A percentile compares a stretch with the other conserved stretches of the same genome.
phyloP scores from a whole-genome alignment of 2,888 invertebrate species.

The Endotricha flammealis region DNA sequence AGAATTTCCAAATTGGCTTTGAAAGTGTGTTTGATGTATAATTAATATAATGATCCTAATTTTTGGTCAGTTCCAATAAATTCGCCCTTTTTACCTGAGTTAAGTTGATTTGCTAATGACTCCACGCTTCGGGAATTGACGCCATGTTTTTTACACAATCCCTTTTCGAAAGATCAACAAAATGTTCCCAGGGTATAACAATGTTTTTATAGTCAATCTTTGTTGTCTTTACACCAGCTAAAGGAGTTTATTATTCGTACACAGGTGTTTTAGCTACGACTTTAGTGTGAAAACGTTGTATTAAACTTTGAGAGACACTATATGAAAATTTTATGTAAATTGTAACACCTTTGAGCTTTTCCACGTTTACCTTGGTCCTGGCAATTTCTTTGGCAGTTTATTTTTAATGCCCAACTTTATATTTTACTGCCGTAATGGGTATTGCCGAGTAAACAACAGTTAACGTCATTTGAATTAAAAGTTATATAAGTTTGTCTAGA shows the following conservation, averaged over 20 bases:
- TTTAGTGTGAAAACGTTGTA: too few species aligned
- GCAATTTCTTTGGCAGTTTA: too few species aligned
- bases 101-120: conserved; percentile 60
- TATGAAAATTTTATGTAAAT: too few species aligned
- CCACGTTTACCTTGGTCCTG: too few species aligned
- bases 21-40: conserved; percentile 58
- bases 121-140: conserved; percentile 19
- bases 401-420: too few species aligned
- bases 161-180: background rate
- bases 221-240: background rate
- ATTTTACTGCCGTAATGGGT: too few species aligned
- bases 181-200: conserved; percentile 2
- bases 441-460: too few species aligned
- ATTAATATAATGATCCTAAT: conserved; percentile 70
- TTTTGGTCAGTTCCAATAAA: conserved; percentile 55
- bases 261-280: too few species aligned
- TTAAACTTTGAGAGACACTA: too few species aligned
- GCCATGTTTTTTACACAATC: conserved; percentile 5
- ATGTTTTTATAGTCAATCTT: background rate
- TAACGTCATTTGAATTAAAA: too few species aligned
- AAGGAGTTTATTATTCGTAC: background rate
- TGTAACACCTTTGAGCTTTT: too few species aligned
- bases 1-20: conserved; percentile 37
- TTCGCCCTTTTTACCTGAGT: conserved; percentile 52
- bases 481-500: too few species aligned